phyloP scores from a whole-genome alignment of 1,140 invertebrate species.

The Diorhabda carinulata region DNA sequence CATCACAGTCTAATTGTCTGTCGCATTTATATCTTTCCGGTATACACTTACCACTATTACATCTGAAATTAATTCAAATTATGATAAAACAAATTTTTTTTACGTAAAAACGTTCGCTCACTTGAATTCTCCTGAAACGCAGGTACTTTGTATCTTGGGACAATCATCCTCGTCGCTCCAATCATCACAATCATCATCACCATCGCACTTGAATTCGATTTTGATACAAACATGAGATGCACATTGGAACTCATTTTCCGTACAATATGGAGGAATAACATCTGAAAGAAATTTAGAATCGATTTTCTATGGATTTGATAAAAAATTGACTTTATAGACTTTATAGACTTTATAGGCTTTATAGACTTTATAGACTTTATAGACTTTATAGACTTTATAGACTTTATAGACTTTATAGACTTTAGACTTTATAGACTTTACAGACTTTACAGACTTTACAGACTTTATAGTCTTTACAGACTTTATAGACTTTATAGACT shows the following conservation, averaged over 20 bases:
- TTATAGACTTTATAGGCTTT: too few species aligned
- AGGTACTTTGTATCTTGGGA: slow-evolving; percentile 53
- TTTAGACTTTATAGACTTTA: too few species aligned
- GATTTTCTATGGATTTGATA: too few species aligned
- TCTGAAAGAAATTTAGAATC: slow-evolving; percentile 40
- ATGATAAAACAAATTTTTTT: too few species aligned
- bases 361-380: too few species aligned
- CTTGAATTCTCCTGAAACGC: slow-evolving; percentile 60
- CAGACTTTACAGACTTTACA: too few species aligned
- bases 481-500: too few species aligned
- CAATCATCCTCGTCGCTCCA: slow-evolving; percentile 77
- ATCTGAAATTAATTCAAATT: slow-evolving; percentile 27
- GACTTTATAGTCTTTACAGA: too few species aligned
- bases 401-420: too few species aligned
- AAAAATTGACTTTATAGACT: too few species aligned
- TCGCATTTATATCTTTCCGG: slow-evolving; percentile 78
- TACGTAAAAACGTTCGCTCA: slow-evolving; percentile 40
- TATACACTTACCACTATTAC: slow-evolving; percentile 65
- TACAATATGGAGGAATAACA: slow-evolving; percentile 56
- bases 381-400: too few species aligned
- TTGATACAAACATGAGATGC: slow-evolving; percentile 64
- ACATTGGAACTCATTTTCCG: slow-evolving; percentile 69
- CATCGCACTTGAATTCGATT: slow-evolving; percentile 75
- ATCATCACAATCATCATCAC: slow-evolving; percentile 86
- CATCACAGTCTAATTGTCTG: slow-evolving; percentile 74